Conservation (phyloP, 2,113 vertebrate genomes). For the Eonycteris spelaea region DNA sequence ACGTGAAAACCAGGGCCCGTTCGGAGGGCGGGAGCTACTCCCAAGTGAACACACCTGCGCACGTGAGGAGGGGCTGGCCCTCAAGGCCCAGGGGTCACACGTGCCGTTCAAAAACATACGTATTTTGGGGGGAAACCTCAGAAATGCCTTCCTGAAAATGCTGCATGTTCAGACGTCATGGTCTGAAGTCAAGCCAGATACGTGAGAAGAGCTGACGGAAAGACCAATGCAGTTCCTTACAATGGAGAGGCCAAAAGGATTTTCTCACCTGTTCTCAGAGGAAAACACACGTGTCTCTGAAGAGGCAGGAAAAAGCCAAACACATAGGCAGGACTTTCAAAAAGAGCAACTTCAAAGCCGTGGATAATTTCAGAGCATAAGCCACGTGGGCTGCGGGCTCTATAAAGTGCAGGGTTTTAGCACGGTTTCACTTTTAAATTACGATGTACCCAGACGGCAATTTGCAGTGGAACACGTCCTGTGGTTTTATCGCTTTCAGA, state of each 20-base stretch:
- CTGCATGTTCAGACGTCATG: background rate
- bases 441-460: background rate
- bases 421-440: constrained; percentile 31
- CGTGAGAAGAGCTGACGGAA: background rate
- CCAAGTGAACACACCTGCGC: background rate
- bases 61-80: accelerated
- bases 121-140: background rate
- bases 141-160: background rate
- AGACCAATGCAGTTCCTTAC: background rate
- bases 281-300: background rate
- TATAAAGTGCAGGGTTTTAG: background rate
- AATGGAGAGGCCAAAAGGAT: background rate
- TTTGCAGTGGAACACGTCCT: background rate
- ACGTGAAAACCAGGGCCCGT: accelerated
- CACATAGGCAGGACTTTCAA: accelerated
- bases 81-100: background rate
- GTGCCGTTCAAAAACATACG: background rate
- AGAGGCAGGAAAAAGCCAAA: background rate
- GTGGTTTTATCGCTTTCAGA: constrained; percentile 36
- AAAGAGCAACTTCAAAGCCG: background rate
- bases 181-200: background rate
- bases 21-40: too few species aligned
- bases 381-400: background rate
- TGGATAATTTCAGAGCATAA: background rate
- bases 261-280: background rate